A percentile compares a stretch with the other conserved stretches of the same genome.
Evolutionary conservation across 1,140 invertebrate genomes (phyloP).

Genomic region (Bombus balteatus): DNA sequence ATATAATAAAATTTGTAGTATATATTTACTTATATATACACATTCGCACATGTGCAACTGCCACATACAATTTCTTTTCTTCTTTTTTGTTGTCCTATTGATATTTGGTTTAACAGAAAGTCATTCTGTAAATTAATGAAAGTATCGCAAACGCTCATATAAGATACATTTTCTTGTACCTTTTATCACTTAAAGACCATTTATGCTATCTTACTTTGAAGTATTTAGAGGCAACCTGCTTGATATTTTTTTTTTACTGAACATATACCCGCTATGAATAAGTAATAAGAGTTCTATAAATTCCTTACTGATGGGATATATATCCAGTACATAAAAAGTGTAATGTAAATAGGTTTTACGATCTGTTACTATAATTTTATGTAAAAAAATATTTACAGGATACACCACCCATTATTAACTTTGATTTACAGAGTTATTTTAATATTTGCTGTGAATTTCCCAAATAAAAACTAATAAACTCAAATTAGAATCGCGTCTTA

Average conservation of each 20-base stretch:
- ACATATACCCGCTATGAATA: slow-evolving; percentile 36
- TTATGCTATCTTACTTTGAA: slow-evolving; percentile 26
- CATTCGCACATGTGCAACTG: slow-evolving; percentile 37
- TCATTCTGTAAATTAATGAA: slow-evolving; percentile 32
- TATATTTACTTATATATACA: slow-evolving; percentile 65
- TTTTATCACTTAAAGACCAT: slow-evolving; percentile 9
- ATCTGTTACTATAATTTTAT: slow-evolving; percentile 32
- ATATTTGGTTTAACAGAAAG: slow-evolving; percentile 52
- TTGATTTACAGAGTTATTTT: slow-evolving; percentile 33
- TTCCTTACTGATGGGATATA: slow-evolving; percentile 29
- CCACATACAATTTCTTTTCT: slow-evolving; percentile 16
- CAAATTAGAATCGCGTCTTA: not conserved
- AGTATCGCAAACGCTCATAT: not conserved
- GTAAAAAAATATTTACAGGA: slow-evolving; percentile 60
- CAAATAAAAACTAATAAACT: not conserved
- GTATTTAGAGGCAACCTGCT: slow-evolving; percentile 42
- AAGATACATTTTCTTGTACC: slow-evolving; percentile 25
- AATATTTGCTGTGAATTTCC: not conserved
- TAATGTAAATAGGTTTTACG: slow-evolving; percentile 31
- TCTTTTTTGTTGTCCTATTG: slow-evolving; percentile 16
- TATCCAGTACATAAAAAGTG: slow-evolving; percentile 41
- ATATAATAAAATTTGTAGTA: slow-evolving; percentile 71
- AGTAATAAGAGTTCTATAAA: slow-evolving; percentile 5
- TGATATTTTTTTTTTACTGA: slow-evolving; percentile 35
- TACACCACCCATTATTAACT: slow-evolving; percentile 30